phyloP scores from a whole-genome alignment of 1,140 invertebrate genomes.

The Drosophila funebris region DNA sequence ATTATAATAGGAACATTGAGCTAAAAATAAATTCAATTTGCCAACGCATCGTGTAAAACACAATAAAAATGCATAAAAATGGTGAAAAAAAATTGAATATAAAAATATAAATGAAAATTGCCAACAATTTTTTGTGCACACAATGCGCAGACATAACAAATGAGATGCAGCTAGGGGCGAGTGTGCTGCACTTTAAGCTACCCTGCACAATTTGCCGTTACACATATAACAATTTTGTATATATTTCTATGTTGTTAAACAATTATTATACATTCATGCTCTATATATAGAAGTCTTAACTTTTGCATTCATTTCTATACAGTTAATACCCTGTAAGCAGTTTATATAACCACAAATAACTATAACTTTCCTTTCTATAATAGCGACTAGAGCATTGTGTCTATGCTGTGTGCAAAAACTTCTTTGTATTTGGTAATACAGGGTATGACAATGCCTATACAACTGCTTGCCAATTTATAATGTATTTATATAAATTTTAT shows the following conservation, averaged over 20 bases:
- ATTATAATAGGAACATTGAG: slow-evolving; percentile 21
- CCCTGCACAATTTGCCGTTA: background rate
- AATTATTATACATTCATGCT: too few relatives aligned
- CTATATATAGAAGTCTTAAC: too few relatives aligned
- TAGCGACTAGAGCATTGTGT: too few relatives aligned
- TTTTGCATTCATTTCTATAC: too few relatives aligned
- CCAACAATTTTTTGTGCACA: slow-evolving; percentile 27
- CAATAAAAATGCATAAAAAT: slow-evolving; percentile 23
- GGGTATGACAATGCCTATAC: background rate
- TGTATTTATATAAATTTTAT: slow-evolving; percentile 35
- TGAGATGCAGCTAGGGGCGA: background rate
- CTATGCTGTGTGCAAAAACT: too few relatives aligned
- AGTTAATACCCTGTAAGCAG: too few relatives aligned
- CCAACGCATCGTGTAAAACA: slow-evolving; percentile 39
- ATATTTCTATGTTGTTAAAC: too few relatives aligned
- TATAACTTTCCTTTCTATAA: too few relatives aligned
- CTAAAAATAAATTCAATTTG: slow-evolving; percentile 49
- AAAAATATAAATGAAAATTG: slow-evolving; percentile 17
- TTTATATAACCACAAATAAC: too few relatives aligned
- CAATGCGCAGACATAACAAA: slow-evolving; percentile 12
- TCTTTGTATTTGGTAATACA: background rate
- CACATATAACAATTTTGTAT: background rate
- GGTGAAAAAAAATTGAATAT: background rate
- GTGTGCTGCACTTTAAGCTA: background rate
- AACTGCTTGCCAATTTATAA: background rate